These are phyloP conservation scores for Gobio gobio DNA, from an alignment of 2,113 vertebrate species.

Conservation along the genomic window DNA sequence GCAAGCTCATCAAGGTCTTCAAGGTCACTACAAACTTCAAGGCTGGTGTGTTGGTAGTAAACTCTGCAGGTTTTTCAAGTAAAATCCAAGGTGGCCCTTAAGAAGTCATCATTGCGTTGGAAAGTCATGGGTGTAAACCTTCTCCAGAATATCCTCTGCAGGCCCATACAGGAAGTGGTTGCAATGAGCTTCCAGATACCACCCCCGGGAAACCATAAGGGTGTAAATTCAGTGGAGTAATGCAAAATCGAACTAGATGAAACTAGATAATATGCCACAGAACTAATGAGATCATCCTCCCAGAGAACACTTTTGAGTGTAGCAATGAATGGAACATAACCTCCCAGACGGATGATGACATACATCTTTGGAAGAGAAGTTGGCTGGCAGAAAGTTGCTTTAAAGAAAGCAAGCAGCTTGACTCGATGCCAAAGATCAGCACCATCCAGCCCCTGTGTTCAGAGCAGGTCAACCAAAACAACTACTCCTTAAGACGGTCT, in stretches of 20 bases:
- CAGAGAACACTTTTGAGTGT: background rate
- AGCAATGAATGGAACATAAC: background rate
- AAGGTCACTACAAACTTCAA: background rate
- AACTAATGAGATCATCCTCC: background rate
- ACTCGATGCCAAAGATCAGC: no score
- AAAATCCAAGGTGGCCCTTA: background rate
- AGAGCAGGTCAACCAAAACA: background rate
- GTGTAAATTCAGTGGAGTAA: background rate
- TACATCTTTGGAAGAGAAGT: background rate
- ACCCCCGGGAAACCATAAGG: background rate
- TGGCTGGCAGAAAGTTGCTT: background rate
- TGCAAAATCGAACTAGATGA: background rate
- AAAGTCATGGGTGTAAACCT: background rate
- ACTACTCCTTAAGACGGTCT: background rate
- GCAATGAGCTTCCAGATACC: background rate
- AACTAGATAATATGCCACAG: background rate
- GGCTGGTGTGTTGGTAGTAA: background rate
- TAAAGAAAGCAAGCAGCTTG: no score
- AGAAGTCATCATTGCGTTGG: background rate
- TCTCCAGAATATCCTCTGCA: background rate
- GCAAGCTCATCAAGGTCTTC: background rate
- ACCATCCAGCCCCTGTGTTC: background rate
- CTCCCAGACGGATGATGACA: background rate
- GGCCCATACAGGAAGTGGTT: background rate
- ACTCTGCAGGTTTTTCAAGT: background rate